phyloP scores from a whole-genome alignment of 2,797 vertebrate genomes.

The Pangasius larnaudii region DNA sequence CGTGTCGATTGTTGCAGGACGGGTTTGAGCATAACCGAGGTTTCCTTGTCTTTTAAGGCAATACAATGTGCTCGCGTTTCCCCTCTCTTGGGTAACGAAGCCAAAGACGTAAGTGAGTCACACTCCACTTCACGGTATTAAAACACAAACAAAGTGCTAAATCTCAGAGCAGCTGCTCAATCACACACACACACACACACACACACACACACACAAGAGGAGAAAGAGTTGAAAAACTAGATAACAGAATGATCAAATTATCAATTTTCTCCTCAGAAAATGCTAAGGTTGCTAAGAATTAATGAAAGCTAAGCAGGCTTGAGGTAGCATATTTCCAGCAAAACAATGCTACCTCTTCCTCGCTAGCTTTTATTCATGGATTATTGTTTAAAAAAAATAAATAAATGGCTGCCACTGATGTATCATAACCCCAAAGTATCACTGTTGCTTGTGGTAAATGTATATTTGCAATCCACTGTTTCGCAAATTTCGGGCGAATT shows the following conservation, averaged over 20 bases:
- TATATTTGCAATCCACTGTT: background rate
- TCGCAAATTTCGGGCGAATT: background rate
- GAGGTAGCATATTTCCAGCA: background rate
- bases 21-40: background rate
- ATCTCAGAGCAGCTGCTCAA: conserved; percentile 36
- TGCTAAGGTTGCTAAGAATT: background rate
- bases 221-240: background rate
- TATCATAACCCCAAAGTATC: background rate
- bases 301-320: background rate
- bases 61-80: background rate
- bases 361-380: background rate
- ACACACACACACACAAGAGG: background rate
- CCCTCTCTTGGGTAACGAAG: background rate
- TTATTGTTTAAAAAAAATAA: background rate
- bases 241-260: background rate
- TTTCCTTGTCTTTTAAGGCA: conserved; percentile 2
- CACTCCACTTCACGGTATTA: conserved; percentile 33
- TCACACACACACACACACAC: conserved; percentile 19
- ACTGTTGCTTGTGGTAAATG: background rate
- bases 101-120: conserved; percentile 42
- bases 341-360: background rate
- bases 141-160: conserved; percentile 30
- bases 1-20: background rate
- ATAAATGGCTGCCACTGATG: background rate
- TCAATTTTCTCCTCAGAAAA: background rate